A percentile compares a stretch with the other conserved stretches of the same genome.
These are phyloP conservation scores for Corydoras sp. DNA, from an alignment of 2,113 vertebrate genomes.

Conservation along the genomic window DNA sequence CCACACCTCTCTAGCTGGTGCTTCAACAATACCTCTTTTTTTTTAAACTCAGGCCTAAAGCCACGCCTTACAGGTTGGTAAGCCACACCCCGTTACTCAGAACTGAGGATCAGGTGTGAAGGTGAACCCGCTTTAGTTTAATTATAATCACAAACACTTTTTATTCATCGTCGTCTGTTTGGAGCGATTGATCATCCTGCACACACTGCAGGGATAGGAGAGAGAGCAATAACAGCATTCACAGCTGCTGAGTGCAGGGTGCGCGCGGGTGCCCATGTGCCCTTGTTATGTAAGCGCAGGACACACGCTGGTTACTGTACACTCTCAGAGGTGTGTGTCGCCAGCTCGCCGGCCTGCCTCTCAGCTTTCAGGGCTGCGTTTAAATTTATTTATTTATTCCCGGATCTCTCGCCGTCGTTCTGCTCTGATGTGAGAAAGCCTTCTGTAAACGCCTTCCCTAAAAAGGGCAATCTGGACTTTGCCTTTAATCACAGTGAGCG, in stretches of 20 bases:
- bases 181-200: not conserved
- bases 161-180: not conserved
- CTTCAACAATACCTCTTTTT: not conserved
- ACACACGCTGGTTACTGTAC: constrained; percentile 42
- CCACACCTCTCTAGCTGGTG: too few relatives aligned
- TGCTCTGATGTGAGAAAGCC: too few relatives aligned
- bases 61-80: too few relatives aligned
- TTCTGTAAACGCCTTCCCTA: too few relatives aligned
- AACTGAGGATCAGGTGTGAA: not conserved
- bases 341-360: too few relatives aligned
- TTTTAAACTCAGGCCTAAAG: not conserved
- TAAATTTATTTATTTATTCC: too few relatives aligned
- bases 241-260: constrained; percentile 53
- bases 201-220: not conserved
- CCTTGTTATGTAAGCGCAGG: constrained; percentile 57
- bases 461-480: too few relatives aligned
- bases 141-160: too few relatives aligned
- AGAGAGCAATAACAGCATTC: constrained; percentile 31
- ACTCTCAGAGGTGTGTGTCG: constrained; percentile 42
- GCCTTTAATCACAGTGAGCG: too few relatives aligned
- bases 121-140: not conserved
- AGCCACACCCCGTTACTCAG: too few relatives aligned
- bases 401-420: too few relatives aligned
- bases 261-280: constrained; percentile 54
- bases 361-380: too few relatives aligned